A percentile compares a stretch with the other conserved stretches of the same genome.
These are phyloP conservation scores for Clostera curtula DNA, from an alignment of 2,888 invertebrate genomes.

Conservation along the genomic window DNA sequence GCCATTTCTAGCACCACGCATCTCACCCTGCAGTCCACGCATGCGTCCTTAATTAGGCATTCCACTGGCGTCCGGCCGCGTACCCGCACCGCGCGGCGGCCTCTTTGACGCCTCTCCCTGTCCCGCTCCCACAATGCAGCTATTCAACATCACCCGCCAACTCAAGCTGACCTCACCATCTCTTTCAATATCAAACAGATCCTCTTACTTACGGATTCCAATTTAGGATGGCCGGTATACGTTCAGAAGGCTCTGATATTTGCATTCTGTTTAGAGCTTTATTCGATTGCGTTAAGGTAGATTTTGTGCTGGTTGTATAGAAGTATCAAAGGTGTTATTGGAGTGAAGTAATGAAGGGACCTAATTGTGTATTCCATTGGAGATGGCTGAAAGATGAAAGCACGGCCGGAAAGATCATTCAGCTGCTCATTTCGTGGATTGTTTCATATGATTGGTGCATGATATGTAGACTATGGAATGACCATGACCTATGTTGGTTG, in stretches of 20 bases:
- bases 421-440: slow-evolving; percentile 34
- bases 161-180: slow-evolving; percentile 22
- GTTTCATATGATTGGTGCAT: too few relatives aligned
- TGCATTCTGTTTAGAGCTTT: slow-evolving; percentile 18
- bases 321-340: slow-evolving; percentile 65
- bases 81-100: slow-evolving; percentile 61
- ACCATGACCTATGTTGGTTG: too few relatives aligned
- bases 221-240: slow-evolving; percentile 31
- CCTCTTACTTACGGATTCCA: slow-evolving; percentile 32
- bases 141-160: slow-evolving; percentile 49
- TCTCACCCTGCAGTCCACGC: slow-evolving; percentile 51
- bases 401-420: slow-evolving; percentile 36
- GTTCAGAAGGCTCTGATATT: slow-evolving; percentile 28
- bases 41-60: slow-evolving; percentile 74
- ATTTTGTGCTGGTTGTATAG: slow-evolving; percentile 10
- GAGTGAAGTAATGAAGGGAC: slow-evolving; percentile 70
- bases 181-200: slow-evolving; percentile 60
- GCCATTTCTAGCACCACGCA: slow-evolving; percentile 10
- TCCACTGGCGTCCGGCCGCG: slow-evolving; percentile 66
- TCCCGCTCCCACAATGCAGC: slow-evolving; percentile 65
- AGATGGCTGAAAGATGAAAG: too few relatives aligned
- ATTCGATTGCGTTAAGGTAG: slow-evolving; percentile 11
- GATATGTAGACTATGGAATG: too few relatives aligned
- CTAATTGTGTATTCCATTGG: slow-evolving; percentile 70
- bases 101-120: slow-evolving; percentile 56